These are phyloP conservation scores for Caenorhabditis briggsae DNA, from an alignment of 1,140 invertebrate species.

Conservation along the genomic window DNA sequence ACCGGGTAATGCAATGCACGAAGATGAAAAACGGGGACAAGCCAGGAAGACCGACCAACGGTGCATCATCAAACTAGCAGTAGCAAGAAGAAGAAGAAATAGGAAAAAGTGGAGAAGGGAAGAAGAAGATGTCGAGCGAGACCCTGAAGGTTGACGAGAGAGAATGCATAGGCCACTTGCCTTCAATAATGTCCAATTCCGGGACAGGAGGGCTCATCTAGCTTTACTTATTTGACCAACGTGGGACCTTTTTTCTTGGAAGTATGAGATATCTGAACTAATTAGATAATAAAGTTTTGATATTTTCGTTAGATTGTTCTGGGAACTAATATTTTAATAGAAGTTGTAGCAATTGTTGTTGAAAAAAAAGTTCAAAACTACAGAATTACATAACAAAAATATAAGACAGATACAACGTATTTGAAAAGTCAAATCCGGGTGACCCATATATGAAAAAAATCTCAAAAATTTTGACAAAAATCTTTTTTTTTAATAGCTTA, in stretches of 20 bases:
- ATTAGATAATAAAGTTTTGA: too few species aligned
- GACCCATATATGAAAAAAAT: too few species aligned
- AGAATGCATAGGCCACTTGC: conserved; percentile 36
- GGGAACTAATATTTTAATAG: too few species aligned
- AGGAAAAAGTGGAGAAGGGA: neutral
- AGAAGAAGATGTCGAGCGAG: conserved; percentile 1
- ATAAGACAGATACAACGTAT: too few species aligned
- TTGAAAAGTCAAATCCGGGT: too few species aligned
- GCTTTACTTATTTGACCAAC: conserved; percentile 47
- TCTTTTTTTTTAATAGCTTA: too few species aligned
- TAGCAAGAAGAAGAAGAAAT: conserved; percentile 1
- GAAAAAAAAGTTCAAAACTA: too few species aligned
- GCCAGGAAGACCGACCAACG: neutral
- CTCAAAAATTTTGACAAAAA: too few species aligned
- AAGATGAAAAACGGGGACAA: conserved; percentile 54
- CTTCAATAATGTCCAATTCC: conserved; percentile 53
- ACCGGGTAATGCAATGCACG: conserved; percentile 51
- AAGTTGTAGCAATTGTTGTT: too few species aligned
- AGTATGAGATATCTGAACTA: too few species aligned
- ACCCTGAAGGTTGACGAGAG: conserved; percentile 50
- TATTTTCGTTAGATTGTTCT: too few species aligned
- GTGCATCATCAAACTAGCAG: conserved; percentile 22
- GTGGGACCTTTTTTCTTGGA: neutral
- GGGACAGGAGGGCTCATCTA: conserved; percentile 17
- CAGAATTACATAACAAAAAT: too few species aligned